Percentiles rank a stretch among this genome's conserved stretches.
Evolutionary conservation across 1,140 invertebrate species (phyloP).

Genomic region (Trichomalopsis sarcophagae): DNA sequence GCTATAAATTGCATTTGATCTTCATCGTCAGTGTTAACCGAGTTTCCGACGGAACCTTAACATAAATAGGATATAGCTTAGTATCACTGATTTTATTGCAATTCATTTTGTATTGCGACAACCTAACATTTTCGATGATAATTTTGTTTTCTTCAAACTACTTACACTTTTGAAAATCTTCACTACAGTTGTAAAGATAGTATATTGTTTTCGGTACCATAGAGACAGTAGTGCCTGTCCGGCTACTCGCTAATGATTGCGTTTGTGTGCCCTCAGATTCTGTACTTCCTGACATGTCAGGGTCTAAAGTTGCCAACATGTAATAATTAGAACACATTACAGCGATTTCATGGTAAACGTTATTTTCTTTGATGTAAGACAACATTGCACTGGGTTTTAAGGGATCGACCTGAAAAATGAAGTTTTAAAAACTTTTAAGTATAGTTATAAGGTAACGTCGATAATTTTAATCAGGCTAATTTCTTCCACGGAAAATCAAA

Average conservation of each 20-base stretch:
- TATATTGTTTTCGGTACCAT: conserved; percentile 63
- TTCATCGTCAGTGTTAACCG: conserved; percentile 58
- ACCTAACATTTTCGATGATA: neutral
- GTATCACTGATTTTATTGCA: neutral
- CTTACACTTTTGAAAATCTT: conserved; percentile 62
- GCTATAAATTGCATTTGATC: conserved; percentile 61
- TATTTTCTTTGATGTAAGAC: conserved; percentile 64
- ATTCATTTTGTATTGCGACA: neutral
- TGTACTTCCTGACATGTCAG: conserved; percentile 51
- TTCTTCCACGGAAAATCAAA: too few species aligned
- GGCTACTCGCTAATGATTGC: conserved; percentile 53
- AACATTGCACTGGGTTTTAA: conserved; percentile 64
- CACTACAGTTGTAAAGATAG: conserved; percentile 64
- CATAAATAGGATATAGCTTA: conserved; percentile 5
- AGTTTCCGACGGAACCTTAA: conserved; percentile 58
- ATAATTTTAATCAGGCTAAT: too few species aligned
- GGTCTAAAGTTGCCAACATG: conserved; percentile 60
- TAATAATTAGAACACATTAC: conserved; percentile 66
- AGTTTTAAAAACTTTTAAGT: conserved; percentile 24
- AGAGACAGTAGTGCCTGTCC: conserved; percentile 43
- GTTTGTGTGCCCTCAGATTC: conserved; percentile 49
- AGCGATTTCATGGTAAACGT: conserved; percentile 67
- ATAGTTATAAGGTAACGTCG: neutral
- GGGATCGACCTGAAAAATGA: conserved; percentile 60
- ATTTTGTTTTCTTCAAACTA: conserved; percentile 1